phyloP scores from a whole-genome alignment of 2,113 vertebrate species.

The Barnardius zonarius region DNA sequence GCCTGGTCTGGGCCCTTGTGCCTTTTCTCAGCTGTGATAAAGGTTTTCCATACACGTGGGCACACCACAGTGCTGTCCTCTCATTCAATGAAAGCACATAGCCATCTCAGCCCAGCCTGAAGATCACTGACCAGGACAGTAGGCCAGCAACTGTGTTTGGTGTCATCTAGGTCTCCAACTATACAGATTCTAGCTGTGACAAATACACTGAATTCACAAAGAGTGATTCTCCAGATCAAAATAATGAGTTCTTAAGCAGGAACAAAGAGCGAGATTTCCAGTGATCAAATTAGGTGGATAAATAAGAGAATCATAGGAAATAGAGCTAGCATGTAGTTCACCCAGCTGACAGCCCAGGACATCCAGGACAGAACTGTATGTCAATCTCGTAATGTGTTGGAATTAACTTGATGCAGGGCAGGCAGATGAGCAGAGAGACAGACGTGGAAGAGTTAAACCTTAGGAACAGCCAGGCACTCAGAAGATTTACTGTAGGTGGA shows the following conservation, averaged over 20 bases:
- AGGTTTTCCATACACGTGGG: not conserved
- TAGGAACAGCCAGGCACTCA: not conserved
- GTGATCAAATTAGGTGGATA: not conserved
- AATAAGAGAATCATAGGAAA: not conserved
- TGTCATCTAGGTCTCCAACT: not conserved
- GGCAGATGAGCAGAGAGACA: not conserved
- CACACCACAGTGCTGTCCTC: not conserved
- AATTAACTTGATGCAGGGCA: not conserved
- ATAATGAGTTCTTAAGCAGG: not conserved
- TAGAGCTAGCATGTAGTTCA: not conserved
- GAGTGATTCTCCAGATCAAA: not conserved
- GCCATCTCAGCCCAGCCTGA: not conserved
- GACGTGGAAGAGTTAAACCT: slow-evolving; percentile 30
- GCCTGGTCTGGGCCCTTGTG: no score
- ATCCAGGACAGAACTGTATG: not conserved
- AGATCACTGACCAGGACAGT: not conserved
- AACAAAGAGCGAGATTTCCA: not conserved
- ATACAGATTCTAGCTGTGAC: not conserved
- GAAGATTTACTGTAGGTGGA: slow-evolving; percentile 52
- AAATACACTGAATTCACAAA: not conserved
- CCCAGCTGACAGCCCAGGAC: not conserved
- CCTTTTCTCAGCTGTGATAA: not conserved
- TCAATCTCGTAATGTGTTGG: not conserved
- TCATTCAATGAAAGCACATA: not conserved
- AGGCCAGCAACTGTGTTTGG: not conserved